phyloP scores from a whole-genome alignment of 2,113 vertebrate genomes.

The Actenoides hombroni region DNA sequence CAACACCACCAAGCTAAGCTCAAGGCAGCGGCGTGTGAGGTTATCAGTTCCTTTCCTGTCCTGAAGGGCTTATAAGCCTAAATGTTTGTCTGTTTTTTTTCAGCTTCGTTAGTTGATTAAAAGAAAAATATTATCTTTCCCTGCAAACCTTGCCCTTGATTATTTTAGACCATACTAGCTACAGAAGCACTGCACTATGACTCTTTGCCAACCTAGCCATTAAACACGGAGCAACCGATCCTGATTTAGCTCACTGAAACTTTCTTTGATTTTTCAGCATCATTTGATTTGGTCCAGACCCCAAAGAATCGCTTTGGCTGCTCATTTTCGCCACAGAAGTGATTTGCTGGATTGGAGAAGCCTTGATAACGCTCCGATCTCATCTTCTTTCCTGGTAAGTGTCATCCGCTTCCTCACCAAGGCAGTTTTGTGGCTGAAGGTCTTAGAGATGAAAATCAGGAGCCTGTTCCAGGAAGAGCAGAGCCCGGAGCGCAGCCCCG shows the following conservation, averaged over 20 bases:
- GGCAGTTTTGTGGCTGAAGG: background rate
- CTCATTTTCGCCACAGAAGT: background rate
- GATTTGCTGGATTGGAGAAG: background rate
- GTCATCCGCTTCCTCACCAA: background rate
- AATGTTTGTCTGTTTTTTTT: background rate
- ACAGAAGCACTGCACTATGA: background rate
- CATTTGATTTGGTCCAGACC: background rate
- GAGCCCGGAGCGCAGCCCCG: background rate
- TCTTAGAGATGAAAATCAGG: background rate
- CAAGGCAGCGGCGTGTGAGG: rapidly evolving
- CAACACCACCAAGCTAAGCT: background rate
- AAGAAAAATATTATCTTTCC: background rate
- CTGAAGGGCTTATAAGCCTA: background rate
- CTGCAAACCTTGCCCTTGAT: background rate
- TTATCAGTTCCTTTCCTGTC: background rate
- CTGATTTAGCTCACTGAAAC: background rate
- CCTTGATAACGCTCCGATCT: rapidly evolving
- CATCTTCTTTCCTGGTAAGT: background rate
- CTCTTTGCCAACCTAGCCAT: background rate
- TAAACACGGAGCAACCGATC: rapidly evolving
- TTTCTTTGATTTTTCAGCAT: background rate
- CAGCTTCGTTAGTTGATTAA: background rate
- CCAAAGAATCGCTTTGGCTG: background rate
- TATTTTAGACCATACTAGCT: background rate
- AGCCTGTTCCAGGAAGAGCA: background rate